Percentiles rank a stretch among this genome's conserved stretches.
Conservation (phyloP, 2,113 vertebrate species). For the Dissostichus mawsoni region DNA sequence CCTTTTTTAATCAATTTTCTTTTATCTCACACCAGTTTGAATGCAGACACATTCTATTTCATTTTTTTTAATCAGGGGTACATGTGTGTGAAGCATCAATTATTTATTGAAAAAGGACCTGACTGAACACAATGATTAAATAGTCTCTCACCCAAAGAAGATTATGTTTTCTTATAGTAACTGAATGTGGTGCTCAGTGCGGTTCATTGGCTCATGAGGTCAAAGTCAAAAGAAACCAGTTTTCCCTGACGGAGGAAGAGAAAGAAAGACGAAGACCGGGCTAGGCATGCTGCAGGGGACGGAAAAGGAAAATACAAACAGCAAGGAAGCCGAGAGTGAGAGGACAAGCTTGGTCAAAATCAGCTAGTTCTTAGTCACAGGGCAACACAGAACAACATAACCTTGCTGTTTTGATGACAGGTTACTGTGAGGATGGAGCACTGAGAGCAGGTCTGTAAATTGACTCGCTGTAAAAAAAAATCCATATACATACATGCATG, state of each 20-base stretch:
- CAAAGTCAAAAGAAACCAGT: slow-evolving; percentile 53
- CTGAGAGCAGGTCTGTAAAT: slow-evolving; percentile 29
- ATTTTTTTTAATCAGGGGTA: slow-evolving; percentile 65
- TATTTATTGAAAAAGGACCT: slow-evolving; percentile 65
- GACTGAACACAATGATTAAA: slow-evolving; percentile 66
- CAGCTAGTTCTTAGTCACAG: slow-evolving; percentile 23
- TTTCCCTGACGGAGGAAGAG: slow-evolving; percentile 7
- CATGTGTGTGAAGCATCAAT: slow-evolving; percentile 68
- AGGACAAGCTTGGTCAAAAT: slow-evolving; percentile 23
- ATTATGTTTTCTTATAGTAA: slow-evolving; percentile 59
- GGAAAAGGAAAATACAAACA: slow-evolving; percentile 42
- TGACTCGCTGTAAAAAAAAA: slow-evolving; percentile 46
- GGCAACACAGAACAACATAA: background rate
- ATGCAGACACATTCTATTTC: slow-evolving; percentile 64
- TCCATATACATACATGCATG: background rate
- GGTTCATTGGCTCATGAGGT: slow-evolving; percentile 52
- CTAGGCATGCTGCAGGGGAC: slow-evolving; percentile 23
- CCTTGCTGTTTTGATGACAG: slow-evolving; percentile 41
- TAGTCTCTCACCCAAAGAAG: slow-evolving; percentile 35
- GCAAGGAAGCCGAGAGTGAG: slow-evolving; percentile 15
- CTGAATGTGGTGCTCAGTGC: slow-evolving; percentile 43
- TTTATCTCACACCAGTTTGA: slow-evolving; percentile 75
- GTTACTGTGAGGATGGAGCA: slow-evolving; percentile 26
- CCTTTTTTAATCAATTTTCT: slow-evolving; percentile 77
- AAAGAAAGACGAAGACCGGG: background rate